These are phyloP conservation scores for Magallana ariakensis DNA, from an alignment of 1,140 invertebrate species.

Conservation along the genomic window DNA sequence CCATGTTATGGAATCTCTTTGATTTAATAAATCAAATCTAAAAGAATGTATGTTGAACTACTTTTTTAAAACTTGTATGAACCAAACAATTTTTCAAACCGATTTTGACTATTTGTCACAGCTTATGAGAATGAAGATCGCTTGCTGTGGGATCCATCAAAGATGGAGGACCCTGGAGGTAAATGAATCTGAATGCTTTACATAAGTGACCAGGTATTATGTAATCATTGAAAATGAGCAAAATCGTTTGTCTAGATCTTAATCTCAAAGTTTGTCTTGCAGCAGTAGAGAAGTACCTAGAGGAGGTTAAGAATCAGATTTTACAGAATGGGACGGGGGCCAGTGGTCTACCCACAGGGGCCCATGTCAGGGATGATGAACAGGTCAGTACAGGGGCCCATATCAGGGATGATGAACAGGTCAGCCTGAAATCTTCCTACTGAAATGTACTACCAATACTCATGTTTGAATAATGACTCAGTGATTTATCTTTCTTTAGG, in stretches of 20 bases:
- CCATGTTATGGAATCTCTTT: too few relatives aligned
- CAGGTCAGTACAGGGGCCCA: constrained; percentile 76
- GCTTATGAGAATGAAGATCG: constrained; percentile 98
- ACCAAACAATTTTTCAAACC: too few relatives aligned
- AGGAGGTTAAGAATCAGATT: constrained; percentile 84
- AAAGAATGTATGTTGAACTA: too few relatives aligned
- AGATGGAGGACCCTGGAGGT: constrained; percentile 86
- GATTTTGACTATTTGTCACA: constrained; percentile 39
- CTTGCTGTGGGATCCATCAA: constrained; percentile 93
- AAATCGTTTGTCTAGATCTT: too few relatives aligned
- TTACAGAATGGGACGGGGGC: constrained; percentile 81
- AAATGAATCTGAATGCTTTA: neutral
- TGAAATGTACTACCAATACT: too few relatives aligned
- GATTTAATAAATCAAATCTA: too few relatives aligned
- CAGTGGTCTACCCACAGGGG: constrained; percentile 86
- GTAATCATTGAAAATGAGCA: too few relatives aligned
- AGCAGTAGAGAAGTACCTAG: constrained; percentile 88
- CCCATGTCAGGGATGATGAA: constrained; percentile 94
- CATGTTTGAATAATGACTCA: too few relatives aligned
- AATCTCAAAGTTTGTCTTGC: constrained; percentile 35
- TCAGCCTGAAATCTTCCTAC: constrained; percentile 18
- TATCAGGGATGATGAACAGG: neutral
- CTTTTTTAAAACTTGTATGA: too few relatives aligned
- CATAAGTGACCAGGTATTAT: too few relatives aligned
- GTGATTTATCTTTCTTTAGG: too few relatives aligned